A percentile compares a stretch with the other conserved stretches of the same genome.
These are phyloP conservation scores for Riptortus pedestris DNA, from an alignment of 1,140 invertebrate species.

Conservation along the genomic window DNA sequence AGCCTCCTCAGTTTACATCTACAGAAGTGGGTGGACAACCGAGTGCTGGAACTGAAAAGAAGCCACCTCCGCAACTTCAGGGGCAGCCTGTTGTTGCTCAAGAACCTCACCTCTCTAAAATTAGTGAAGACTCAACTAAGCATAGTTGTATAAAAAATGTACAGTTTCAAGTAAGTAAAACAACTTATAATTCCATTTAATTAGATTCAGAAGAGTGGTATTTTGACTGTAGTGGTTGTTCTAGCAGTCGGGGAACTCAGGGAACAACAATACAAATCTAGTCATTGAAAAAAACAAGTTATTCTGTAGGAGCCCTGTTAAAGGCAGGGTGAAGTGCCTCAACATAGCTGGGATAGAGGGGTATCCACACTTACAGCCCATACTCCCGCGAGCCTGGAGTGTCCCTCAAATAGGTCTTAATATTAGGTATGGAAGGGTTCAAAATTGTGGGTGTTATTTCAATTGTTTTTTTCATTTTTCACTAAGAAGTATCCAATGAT, in stretches of 20 bases:
- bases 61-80: constrained; percentile 17
- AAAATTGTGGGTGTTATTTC: constrained; percentile 14
- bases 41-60: constrained; percentile 6
- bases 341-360: constrained; percentile 37
- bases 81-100: constrained; percentile 7
- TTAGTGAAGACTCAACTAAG: constrained; percentile 45
- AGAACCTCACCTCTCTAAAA: constrained; percentile 40
- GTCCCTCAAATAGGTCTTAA: constrained; percentile 46
- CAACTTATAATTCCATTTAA: not conserved
- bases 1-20: not conserved
- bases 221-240: not conserved
- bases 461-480: constrained; percentile 15
- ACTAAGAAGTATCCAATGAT: not conserved
- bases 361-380: constrained; percentile 41
- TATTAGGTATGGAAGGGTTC: constrained; percentile 35
- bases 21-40: not conserved
- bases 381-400: constrained; percentile 64
- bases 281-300: constrained; percentile 1
- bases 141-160: constrained; percentile 25
- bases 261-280: constrained; percentile 28
- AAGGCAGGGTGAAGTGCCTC: constrained; percentile 21
- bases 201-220: not conserved
- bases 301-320: not conserved
- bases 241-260: constrained; percentile 19
- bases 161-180: constrained; percentile 21